Evolutionary conservation across 1,140 invertebrate genomes (phyloP).

Genomic region (Drosophila paulistorum): DNA sequence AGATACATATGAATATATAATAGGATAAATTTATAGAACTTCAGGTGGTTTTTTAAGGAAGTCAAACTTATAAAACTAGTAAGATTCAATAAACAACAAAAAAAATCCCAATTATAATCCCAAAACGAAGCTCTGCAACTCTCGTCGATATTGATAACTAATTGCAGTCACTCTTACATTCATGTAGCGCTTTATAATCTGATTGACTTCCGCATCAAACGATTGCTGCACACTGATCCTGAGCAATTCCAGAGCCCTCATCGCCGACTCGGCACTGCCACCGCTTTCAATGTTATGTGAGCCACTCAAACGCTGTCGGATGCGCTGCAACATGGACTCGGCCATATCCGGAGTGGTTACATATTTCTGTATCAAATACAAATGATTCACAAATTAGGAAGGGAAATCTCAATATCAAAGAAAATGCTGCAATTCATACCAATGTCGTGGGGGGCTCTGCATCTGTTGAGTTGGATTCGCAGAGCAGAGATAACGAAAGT

Average conservation of each 20-base stretch:
- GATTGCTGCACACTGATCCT: slow-evolving; percentile 86
- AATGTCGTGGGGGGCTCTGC: slow-evolving; percentile 36
- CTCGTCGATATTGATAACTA: neutral
- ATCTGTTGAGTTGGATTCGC: slow-evolving; percentile 37
- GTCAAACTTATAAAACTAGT: no score
- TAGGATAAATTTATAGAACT: no score
- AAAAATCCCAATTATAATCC: no score
- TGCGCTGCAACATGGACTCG: slow-evolving; percentile 67
- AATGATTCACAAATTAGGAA: neutral
- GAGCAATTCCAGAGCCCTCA: slow-evolving; percentile 86
- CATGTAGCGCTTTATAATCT: slow-evolving; percentile 85
- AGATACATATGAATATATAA: no score
- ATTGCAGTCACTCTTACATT: slow-evolving; percentile 82
- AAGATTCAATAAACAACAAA: neutral
- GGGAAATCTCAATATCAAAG: no score
- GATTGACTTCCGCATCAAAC: slow-evolving; percentile 87
- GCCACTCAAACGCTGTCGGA: slow-evolving; percentile 68
- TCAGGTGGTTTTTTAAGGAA: no score
- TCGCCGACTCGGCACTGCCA: slow-evolving; percentile 83
- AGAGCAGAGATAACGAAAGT: slow-evolving; percentile 31
- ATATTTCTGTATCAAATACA: slow-evolving; percentile 56
- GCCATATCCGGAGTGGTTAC: slow-evolving; percentile 79
- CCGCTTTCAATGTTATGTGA: slow-evolving; percentile 54
- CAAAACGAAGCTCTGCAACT: no score
- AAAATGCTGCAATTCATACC: slow-evolving; percentile 29